Percentiles rank a stretch among this genome's conserved stretches.
Evolutionary conservation across 2,113 vertebrate species (phyloP).

Genomic region (Chrysemys picta): DNA sequence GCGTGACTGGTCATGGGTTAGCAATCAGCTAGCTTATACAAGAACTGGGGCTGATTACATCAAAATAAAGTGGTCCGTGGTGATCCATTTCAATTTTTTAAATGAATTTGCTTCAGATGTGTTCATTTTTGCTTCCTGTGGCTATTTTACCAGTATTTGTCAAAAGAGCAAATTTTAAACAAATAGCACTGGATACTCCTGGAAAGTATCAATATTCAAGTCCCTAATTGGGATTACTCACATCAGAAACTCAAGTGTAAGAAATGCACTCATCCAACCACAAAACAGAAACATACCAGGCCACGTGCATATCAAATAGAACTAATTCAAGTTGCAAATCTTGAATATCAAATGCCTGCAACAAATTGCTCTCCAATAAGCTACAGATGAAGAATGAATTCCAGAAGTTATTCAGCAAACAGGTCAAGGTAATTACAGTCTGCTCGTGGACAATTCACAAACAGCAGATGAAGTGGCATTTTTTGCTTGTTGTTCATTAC

Average conservation of each 20-base stretch:
- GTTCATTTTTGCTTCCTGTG: background rate
- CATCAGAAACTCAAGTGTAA: background rate
- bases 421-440: conserved; percentile 48
- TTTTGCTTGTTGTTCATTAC: conserved; percentile 46
- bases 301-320: conserved; percentile 34
- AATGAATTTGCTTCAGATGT: background rate
- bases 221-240: background rate
- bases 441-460: conserved; percentile 30
- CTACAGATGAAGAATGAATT: conserved; percentile 44
- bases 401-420: conserved; percentile 53
- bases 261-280: background rate
- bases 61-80: background rate
- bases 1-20: fast-evolving
- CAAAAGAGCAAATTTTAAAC: background rate
- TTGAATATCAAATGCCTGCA: conserved; percentile 44
- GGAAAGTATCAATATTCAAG: background rate
- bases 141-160: background rate
- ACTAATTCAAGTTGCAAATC: conserved; percentile 47
- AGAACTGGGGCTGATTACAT: background rate
- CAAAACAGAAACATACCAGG: conserved; percentile 15
- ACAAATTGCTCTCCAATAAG: conserved; percentile 31
- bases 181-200: background rate
- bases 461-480: background rate
- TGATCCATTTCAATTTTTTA: background rate
- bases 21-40: background rate